Base-by-base conservation (phyloP, 2,113 vertebrate genomes). In the Odobenus rosmarus region DNA sequence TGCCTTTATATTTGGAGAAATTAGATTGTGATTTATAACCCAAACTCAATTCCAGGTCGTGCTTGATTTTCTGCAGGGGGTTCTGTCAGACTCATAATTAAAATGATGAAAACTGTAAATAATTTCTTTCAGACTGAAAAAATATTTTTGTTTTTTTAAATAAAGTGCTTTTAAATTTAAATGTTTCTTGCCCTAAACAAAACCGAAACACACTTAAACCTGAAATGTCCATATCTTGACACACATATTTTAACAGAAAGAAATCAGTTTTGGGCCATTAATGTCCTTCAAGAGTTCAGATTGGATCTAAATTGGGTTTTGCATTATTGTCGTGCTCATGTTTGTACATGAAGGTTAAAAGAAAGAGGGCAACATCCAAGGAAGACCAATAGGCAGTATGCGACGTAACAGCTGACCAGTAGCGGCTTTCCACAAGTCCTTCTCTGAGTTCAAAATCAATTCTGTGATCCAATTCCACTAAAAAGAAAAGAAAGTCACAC, bases 331-430 rank as follows among this genome's bases (percentile, higher is more conserved):
- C 97, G 53, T 98, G 98, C 74, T 99, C 99, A 15, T 99, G 99
- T 97, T 99, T 99, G 98, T 99, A 99, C 98, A 99, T 99, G 98
- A 99, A 99, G 89, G 99, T 99, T 93, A 99, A 98, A 31, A 99
- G 99, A 98, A 99, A 99, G 28, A 99, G 99, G 1, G 99, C 99
- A 18, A 99, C 99, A 91, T 99, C 99, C 97, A 99, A 99, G 13
- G 99, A 99, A 57, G 99, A 99, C 99, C 99, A 99, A 77, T 99
- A 99, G 93, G 99, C 99, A 36, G 99, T 99, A 98, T 99, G 99
- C 0, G 99, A 99, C 0, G 99, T 99, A 98, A 99, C 99, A 0
- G 99, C 99, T 0, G 99, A 99, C 99, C 99, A 99, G 94, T 99
- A 99, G 95, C 99, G 99, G 98, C 99, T 99, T 98, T 99, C 99